Base-by-base conservation (phyloP, 2,888 invertebrate species). In the Trimorus sp. region DNA sequence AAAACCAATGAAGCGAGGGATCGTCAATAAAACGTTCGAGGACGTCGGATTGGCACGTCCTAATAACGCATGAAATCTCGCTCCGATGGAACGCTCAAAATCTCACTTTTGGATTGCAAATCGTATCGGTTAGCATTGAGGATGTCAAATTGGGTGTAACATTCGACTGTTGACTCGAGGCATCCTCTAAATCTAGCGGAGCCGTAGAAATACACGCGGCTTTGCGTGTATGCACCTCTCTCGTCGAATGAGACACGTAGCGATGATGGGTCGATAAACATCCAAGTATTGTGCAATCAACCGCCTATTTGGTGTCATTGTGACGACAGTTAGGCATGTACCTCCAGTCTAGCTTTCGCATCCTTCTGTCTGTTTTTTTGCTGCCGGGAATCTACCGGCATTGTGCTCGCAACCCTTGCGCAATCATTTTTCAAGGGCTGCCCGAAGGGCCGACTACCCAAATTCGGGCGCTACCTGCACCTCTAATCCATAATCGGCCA, bases 231-330 rank as follows among this genome's bases (percentile, higher is more conserved):
- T 79, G 82, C 82, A 79, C 75, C 82, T 83, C 63, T 81, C 66
- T 53, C 56, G 65, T 40, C 58, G 70, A 76, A 79, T 73, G 53
- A 83, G 82, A 83, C 84, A 83, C 84, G 88, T 89, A 89, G 89
- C 90, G 89, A 90, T 90, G 90, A 91, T 91, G 90, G 90, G 87
- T 90, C 90, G 91, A 91, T 91, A 91, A 90, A 90, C 90, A 91
- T 89, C 88, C 85, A 86, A 87, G 89, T 89, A 91, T 91, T 91
- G 91, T 91, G 91, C 91, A 91, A 91, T 91, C 91, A 91, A 91
- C 91, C 90, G 90, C 90, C 90, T 91, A 90, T 91, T 91, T 91
- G 90, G 90, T 91, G 90, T 90, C 91, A 91, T 91, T 91, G 90
- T 91, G 85, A 86, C 88, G 87, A 86, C 87, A 90, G 88, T 89